Percentiles rank a stretch among this genome's conserved stretches.
phyloP scores from a whole-genome alignment of 2,888 invertebrate species.

The Rutpela maculata region DNA sequence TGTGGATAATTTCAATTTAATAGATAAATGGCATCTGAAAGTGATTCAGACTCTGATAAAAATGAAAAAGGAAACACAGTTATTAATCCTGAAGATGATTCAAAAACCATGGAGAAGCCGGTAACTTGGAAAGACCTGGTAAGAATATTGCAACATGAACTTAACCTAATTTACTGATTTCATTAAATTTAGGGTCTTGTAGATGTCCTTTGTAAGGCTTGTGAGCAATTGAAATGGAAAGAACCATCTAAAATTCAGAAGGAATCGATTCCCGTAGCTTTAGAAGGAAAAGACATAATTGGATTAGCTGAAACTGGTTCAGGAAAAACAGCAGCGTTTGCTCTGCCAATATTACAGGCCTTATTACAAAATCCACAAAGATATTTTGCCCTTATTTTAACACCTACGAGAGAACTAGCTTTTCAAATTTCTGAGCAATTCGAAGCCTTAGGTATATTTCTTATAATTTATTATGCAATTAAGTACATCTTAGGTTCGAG shows the following conservation, averaged over 20 bases:
- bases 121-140: constrained; percentile 80
- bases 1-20: neutral
- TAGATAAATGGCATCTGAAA: neutral
- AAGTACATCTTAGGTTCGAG: no score
- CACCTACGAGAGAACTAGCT: constrained; percentile 98
- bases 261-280: constrained; percentile 93
- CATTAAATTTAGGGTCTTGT: constrained; percentile 84
- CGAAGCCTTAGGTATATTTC: constrained; percentile 89
- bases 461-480: constrained; percentile 1
- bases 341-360: constrained; percentile 94
- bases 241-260: constrained; percentile 95
- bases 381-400: constrained; percentile 93
- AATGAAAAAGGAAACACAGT: neutral
- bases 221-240: constrained; percentile 95
- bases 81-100: neutral
- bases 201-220: constrained; percentile 93
- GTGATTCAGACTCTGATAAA: neutral
- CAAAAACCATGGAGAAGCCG: constrained; percentile 62
- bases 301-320: constrained; percentile 90
- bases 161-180: constrained; percentile 40
- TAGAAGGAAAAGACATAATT: constrained; percentile 86
- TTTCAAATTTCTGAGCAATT: constrained; percentile 99
- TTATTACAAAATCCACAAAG: constrained; percentile 93
- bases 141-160: constrained; percentile 63
- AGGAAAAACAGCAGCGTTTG: constrained; percentile 98